Evolutionary conservation across 2,113 vertebrate species (phyloP).

Genomic region (Ondatra zibethicus): DNA sequence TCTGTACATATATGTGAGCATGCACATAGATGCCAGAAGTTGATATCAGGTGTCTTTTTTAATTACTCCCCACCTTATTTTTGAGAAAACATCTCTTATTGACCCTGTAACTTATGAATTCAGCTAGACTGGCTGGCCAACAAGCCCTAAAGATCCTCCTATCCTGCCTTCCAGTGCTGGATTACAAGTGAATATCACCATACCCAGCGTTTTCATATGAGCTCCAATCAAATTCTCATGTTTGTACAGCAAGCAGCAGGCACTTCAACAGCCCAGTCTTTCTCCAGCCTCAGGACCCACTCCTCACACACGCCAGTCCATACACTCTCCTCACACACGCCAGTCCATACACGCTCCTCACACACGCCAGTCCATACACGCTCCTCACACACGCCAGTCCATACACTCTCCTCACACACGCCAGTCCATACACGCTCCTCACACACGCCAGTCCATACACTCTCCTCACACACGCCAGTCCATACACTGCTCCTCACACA

Average conservation of each 20-base stretch:
- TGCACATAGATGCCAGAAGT: not conserved
- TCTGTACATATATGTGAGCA: not conserved
- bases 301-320: not conserved
- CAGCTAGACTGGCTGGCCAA: not conserved
- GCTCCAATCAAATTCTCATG: not conserved
- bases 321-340: no score
- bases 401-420: no score
- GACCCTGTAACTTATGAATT: not conserved
- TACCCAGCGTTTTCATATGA: not conserved
- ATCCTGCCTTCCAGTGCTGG: not conserved
- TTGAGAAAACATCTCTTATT: not conserved
- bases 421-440: not conserved
- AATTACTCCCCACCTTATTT: not conserved
- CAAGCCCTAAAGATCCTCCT: not conserved
- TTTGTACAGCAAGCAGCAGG: not conserved
- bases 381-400: no score
- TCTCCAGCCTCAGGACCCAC: not conserved
- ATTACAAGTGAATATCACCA: not conserved
- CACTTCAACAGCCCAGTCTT: accelerated
- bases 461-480: not conserved
- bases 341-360: not conserved
- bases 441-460: no score
- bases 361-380: not conserved
- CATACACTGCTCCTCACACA: not conserved
- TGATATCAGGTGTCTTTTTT: not conserved